phyloP scores from a whole-genome alignment of 2,797 vertebrate species.

The Aythya fuligula region DNA sequence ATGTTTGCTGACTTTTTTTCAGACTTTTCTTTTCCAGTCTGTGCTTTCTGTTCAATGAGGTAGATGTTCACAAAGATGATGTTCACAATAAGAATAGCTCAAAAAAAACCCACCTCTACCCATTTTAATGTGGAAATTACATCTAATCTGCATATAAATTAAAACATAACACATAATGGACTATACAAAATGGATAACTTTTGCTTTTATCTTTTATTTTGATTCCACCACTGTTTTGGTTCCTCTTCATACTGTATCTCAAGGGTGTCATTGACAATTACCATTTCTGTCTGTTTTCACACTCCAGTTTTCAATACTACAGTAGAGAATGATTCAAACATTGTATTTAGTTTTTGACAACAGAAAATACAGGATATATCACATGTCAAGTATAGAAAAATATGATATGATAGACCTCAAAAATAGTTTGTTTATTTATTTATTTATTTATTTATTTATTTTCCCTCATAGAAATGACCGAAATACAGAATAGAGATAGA shows the following conservation, averaged over 20 bases:
- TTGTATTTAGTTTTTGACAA: background rate
- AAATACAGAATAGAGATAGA: background rate
- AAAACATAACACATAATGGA: background rate
- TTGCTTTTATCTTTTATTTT: background rate
- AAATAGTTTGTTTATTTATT: background rate
- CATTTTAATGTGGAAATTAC: background rate
- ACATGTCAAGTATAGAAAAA: background rate
- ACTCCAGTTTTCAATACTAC: background rate
- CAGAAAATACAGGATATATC: background rate
- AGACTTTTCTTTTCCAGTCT: background rate
- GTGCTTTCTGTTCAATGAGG: background rate
- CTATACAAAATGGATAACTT: background rate
- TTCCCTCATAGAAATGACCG: background rate
- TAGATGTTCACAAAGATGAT: background rate
- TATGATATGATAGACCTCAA: background rate
- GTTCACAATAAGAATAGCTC: background rate
- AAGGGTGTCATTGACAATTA: background rate
- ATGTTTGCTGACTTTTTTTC: background rate
- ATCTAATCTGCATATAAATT: background rate
- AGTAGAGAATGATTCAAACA: background rate
- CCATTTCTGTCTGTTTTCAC: background rate
- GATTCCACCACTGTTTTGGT: background rate
- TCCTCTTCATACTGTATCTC: background rate
- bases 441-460: background rate
- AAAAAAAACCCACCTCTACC: background rate